Conservation (phyloP, 1,140 invertebrate species). For the Meloidogyne chitwoodi region DNA sequence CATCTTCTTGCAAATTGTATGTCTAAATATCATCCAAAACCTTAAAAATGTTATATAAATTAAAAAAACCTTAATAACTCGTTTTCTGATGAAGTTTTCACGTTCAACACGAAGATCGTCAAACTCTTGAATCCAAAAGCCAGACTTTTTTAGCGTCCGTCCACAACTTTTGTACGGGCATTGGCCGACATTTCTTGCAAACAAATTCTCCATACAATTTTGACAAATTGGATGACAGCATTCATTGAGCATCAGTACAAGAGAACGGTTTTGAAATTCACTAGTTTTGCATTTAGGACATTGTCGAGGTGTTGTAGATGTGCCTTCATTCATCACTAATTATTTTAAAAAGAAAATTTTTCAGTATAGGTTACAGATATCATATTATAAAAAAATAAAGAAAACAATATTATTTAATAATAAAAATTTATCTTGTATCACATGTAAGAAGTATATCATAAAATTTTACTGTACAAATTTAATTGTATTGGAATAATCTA, state of each 20-base stretch:
- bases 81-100: conserved; percentile 88
- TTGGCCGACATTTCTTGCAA: conserved; percentile 83
- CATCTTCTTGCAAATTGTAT: conserved; percentile 85
- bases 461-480: too few species aligned
- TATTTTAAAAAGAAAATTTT: background rate
- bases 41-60: background rate
- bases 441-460: too few species aligned
- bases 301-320: conserved; percentile 64
- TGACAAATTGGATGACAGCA: conserved; percentile 96
- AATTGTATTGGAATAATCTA: too few species aligned
- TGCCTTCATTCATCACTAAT: background rate
- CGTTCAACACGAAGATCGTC: conserved; percentile 93
- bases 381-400: background rate
- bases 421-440: too few species aligned
- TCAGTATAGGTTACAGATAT: background rate
- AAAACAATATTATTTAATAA: background rate
- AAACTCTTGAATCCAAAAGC: conserved; percentile 89
- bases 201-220: conserved; percentile 88
- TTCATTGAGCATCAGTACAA: conserved; percentile 89
- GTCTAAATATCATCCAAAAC: conserved; percentile 60
- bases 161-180: conserved; percentile 79
- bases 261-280: conserved; percentile 85
- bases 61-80: conserved; percentile 71
- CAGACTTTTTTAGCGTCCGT: conserved; percentile 76
- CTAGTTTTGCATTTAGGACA: conserved; percentile 97